Conservation (phyloP, 2,797 vertebrate species). For the Helicolenus hilgendorfi region DNA sequence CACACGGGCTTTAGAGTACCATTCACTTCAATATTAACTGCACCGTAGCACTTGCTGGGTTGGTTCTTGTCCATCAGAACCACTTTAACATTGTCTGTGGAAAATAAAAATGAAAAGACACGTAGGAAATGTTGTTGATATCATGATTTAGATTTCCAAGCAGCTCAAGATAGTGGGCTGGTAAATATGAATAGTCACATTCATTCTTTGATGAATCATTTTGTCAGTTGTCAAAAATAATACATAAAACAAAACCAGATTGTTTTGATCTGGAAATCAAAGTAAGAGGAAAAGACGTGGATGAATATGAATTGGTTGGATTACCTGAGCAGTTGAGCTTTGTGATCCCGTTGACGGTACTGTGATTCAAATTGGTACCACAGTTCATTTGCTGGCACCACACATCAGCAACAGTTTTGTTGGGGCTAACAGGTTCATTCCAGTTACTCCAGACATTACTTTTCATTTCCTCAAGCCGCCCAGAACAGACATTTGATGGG, state of each 20-base stretch:
- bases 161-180: neutral
- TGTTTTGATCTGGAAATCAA: neutral
- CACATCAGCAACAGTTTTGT: rapidly evolving
- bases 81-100: conserved; percentile 39
- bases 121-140: neutral
- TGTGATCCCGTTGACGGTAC: rapidly evolving
- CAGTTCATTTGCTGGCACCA: conserved; percentile 71
- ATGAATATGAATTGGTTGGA: neutral
- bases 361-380: rapidly evolving
- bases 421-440: rapidly evolving
- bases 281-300: neutral
- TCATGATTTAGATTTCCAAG: neutral
- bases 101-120: neutral
- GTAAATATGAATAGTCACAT: neutral
- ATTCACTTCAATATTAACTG: conserved; percentile 25
- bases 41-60: conserved; percentile 39
- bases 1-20: rapidly evolving
- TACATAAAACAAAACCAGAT: neutral
- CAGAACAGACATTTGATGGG: conserved; percentile 56
- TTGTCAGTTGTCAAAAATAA: neutral
- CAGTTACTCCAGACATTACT: rapidly evolving
- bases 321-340: conserved; percentile 79
- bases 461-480: conserved; percentile 15
- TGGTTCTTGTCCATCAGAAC: rapidly evolving
- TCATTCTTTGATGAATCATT: neutral